A percentile compares a stretch with the other conserved stretches of the same genome.
These are phyloP conservation scores for Nyctibius grandis DNA, from an alignment of 2,797 vertebrate species.

Conservation along the genomic window DNA sequence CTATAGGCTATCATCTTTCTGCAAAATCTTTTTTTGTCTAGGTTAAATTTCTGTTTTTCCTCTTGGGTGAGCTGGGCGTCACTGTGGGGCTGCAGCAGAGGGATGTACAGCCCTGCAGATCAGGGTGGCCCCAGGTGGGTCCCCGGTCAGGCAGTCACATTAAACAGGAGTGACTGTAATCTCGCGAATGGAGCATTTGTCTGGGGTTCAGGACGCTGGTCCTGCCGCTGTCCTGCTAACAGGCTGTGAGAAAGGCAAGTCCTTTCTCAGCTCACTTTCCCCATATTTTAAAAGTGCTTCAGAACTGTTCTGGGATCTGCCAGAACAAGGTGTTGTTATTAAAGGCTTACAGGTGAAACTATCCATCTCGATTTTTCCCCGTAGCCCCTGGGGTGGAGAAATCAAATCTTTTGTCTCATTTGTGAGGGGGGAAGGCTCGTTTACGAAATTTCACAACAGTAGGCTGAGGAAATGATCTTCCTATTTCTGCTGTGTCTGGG, in stretches of 20 bases:
- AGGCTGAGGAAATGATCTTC: conserved; percentile 14
- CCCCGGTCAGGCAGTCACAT: neutral
- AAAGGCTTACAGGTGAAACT: conserved; percentile 40
- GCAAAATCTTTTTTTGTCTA: neutral
- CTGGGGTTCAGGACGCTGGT: neutral
- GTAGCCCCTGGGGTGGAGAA: neutral
- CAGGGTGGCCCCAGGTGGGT: rapidly evolving
- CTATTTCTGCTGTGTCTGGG: neutral
- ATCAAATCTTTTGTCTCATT: conserved; percentile 35
- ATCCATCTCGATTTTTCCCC: conserved; percentile 34
- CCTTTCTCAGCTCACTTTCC: neutral
- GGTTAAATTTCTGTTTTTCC: neutral
- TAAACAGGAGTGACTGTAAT: neutral
- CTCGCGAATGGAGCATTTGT: neutral
- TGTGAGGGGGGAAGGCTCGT: neutral
- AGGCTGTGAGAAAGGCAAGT: neutral
- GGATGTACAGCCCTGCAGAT: neutral
- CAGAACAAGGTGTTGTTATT: neutral
- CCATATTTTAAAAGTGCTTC: neutral
- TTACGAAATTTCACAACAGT: conserved; percentile 12
- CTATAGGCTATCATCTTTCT: neutral
- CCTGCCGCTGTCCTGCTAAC: neutral
- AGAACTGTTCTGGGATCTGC: conserved; percentile 17
- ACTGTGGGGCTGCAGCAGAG: neutral
- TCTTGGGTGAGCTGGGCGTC: neutral